Base-by-base conservation (phyloP, 2,113 vertebrate species). In the Theristicus caerulescens region DNA sequence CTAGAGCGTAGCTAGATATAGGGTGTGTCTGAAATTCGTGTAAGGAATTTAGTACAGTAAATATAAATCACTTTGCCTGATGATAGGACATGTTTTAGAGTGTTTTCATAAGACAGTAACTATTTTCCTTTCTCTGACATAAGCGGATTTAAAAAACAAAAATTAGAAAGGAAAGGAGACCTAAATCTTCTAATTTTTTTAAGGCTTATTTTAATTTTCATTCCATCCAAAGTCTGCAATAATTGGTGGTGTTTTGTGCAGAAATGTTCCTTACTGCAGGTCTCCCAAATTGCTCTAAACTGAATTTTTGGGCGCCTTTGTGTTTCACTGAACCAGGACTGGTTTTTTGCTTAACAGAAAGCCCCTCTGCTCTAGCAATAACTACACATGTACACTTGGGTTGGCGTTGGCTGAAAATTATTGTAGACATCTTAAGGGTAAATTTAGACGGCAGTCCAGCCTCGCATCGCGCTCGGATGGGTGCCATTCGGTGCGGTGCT, bases 351-450 rank as follows among this genome's bases (percentile, higher is more conserved):
- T 12, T 27, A 11, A 8, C 17, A 13, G 22, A 69, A 32, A 38
- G 16, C 13, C 15, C 12, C 29, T 55, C 36, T 55, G 55, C 55
- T 57, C 40, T 36, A 29, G 47, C 47, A 32, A n/a, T 65, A 59
- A 8, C 46, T 20, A 2, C 31, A 8, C 5, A 3, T 0, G 4
- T 27, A 7, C 11, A 1, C 21, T 25, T 13, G 47, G n/a, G 1
- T 67, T 19, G 11, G 34, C 54, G 29, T 3, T 40, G 54, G 29
- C 62, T 76, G 55, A 3, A 10, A 31, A 29, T 12, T 7, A 6
- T 31, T 72, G 32, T 18, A 17, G 25, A 27, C 14, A 7, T 34
- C 13, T 11, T 3, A 4, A 72, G 31, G 0, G 5, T 27, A 1
- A 19, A 3, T 18, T 32, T 15, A 6, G 29, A 6, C 9, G 13